Percentiles rank a stretch among this genome's conserved stretches.
Conservation (phyloP, 2,113 vertebrate species). For the Leptobrachium ailaonicum region DNA sequence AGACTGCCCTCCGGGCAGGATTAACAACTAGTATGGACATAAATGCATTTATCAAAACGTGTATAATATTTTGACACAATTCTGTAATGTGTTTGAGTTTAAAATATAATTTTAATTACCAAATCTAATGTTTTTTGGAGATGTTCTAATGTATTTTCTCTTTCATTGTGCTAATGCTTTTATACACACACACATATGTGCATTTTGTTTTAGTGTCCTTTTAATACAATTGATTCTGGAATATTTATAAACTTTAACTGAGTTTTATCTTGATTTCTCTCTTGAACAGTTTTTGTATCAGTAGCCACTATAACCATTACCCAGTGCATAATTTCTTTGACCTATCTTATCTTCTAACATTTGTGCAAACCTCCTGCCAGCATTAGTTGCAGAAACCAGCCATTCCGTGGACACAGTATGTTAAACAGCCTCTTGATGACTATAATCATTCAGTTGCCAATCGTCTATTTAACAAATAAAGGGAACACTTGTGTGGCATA, state of each 20-base stretch:
- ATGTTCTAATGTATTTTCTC: no score
- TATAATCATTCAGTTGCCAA: conserved; percentile 31
- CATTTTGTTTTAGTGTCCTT: not conserved
- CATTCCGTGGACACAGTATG: conserved; percentile 24
- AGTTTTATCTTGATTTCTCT: no score
- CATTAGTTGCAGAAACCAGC: conserved; percentile 6
- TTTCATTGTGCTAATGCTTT: no score
- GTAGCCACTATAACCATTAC: not conserved
- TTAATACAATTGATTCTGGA: not conserved
- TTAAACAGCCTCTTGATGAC: conserved; percentile 30
- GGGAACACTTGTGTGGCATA: conserved; percentile 27
- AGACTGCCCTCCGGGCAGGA: no score
- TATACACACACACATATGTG: no score
- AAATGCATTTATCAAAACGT: no score
- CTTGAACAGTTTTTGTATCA: not conserved
- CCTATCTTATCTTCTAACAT: not conserved
- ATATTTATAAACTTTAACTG: not conserved
- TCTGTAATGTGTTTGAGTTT: no score
- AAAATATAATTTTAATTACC: no score
- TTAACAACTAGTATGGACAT: no score
- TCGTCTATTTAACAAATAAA: conserved; percentile 35
- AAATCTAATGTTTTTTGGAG: no score
- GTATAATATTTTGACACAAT: no score
- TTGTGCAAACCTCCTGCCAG: conserved; percentile 3
- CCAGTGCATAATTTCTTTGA: not conserved